Conservation (phyloP, 2,113 vertebrate genomes). For the Mobula hypostoma region DNA sequence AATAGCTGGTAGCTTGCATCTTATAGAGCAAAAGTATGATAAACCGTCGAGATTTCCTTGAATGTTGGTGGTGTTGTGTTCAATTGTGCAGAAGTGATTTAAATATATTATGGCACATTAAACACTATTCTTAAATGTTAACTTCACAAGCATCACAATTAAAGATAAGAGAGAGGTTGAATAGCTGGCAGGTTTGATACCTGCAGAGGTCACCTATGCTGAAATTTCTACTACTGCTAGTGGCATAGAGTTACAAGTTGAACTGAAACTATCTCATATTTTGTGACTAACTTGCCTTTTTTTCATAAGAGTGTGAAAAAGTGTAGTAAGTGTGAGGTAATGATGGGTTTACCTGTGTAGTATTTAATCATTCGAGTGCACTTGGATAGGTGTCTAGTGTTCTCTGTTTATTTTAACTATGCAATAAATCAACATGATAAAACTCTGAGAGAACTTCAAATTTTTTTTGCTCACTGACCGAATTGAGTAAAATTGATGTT, state of each 20-base stretch:
- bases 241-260: neutral
- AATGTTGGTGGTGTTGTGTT: neutral
- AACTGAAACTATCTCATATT: neutral
- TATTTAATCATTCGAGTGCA: neutral
- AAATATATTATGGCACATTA: neutral
- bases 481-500: neutral
- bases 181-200: neutral
- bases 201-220: neutral
- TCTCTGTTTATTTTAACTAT: neutral
- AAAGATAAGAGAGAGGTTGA: neutral
- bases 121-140: neutral
- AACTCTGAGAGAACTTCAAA: neutral
- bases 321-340: neutral
- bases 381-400: neutral
- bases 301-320: neutral
- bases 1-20: neutral
- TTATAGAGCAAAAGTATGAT: neutral
- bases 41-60: slow-evolving; percentile 1
- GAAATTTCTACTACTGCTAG: neutral
- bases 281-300: neutral
- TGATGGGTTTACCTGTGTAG: neutral
- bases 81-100: neutral
- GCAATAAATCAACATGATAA: neutral
- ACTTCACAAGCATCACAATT: neutral
- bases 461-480: neutral